A percentile compares a stretch with the other conserved stretches of the same genome.
phyloP scores from a whole-genome alignment of 2,888 invertebrate genomes.

The Andrena bucephala region DNA sequence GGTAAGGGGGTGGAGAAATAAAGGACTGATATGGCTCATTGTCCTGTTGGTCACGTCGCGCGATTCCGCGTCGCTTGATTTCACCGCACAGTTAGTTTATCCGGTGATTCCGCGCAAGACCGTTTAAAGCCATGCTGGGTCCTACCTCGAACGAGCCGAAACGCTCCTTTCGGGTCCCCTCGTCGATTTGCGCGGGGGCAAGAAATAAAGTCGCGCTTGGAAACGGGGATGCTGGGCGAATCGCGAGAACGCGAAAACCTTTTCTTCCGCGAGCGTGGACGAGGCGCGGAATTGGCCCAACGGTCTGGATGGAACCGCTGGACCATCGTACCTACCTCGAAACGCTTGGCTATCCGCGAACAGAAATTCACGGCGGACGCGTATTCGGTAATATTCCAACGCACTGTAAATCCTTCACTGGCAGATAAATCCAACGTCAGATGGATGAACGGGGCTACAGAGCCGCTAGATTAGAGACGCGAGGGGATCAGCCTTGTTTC shows the following conservation, averaged over 20 bases:
- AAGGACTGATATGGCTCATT: slow-evolving; percentile 63
- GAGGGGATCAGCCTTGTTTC: slow-evolving; percentile 59
- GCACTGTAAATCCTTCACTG: slow-evolving; percentile 49
- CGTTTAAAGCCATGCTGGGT: slow-evolving; percentile 43
- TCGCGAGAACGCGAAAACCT: background rate
- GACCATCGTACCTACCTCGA: background rate
- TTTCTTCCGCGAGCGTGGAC: background rate
- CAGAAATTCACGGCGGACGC: slow-evolving; percentile 6
- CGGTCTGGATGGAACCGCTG: slow-evolving; percentile 18
- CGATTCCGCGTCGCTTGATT: slow-evolving; percentile 49
- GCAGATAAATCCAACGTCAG: slow-evolving; percentile 52
- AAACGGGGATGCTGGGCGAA: background rate
- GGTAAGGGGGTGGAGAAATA: slow-evolving; percentile 19
- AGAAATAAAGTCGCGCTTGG: slow-evolving; percentile 1
- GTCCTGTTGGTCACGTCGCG: slow-evolving; percentile 60
- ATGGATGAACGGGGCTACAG: slow-evolving; percentile 46
- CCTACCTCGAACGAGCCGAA: slow-evolving; percentile 12
- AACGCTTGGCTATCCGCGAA: background rate
- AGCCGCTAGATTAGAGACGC: slow-evolving; percentile 56
- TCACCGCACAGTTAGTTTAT: slow-evolving; percentile 50
- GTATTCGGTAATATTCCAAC: slow-evolving; percentile 16
- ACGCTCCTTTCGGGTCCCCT: background rate
- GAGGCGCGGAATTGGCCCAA: slow-evolving; percentile 2
- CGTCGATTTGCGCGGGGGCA: background rate
- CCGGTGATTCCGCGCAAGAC: slow-evolving; percentile 33